Percentiles rank a stretch among this genome's conserved stretches.
Conservation (phyloP, 2,113 vertebrate genomes). For the Xerus inauris region DNA sequence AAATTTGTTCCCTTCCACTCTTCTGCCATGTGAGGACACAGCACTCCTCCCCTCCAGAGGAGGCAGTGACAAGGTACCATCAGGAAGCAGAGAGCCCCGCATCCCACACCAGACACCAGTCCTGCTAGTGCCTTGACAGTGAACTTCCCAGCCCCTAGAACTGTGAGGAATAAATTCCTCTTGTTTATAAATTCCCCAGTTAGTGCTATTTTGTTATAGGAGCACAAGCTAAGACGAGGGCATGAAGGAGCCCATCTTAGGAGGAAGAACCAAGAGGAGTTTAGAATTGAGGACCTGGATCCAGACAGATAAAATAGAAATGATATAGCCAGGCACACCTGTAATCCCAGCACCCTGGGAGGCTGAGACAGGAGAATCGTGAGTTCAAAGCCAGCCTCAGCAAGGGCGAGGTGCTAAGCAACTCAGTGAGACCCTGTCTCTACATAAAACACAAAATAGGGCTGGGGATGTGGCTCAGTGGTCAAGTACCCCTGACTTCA, state of each 20-base stretch:
- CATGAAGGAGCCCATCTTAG: background rate
- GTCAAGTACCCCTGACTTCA: no score
- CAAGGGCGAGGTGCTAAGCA: no score
- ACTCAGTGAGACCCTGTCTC: no score
- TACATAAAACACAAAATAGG: no score
- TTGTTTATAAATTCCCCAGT: background rate
- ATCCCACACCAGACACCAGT: background rate
- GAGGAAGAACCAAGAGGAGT: background rate
- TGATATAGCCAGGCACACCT: no score
- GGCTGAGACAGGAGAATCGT: no score
- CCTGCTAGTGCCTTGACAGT: background rate
- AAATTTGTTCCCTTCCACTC: background rate
- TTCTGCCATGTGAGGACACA: background rate
- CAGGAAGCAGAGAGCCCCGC: no score
- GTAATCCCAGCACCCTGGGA: no score
- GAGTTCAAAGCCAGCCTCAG: no score
- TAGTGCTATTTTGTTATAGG: background rate
- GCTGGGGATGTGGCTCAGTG: no score
- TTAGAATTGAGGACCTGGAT: background rate
- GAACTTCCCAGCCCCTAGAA: background rate
- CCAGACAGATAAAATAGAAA: background rate
- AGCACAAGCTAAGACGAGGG: background rate
- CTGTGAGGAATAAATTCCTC: background rate
- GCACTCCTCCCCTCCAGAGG: background rate
- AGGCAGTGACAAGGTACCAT: background rate